Evolutionary conservation across 2,888 invertebrate genomes (phyloP), one percentile per base, ranked within the genome.

Genomic region (Cyrtodaria siliqua): DNA sequence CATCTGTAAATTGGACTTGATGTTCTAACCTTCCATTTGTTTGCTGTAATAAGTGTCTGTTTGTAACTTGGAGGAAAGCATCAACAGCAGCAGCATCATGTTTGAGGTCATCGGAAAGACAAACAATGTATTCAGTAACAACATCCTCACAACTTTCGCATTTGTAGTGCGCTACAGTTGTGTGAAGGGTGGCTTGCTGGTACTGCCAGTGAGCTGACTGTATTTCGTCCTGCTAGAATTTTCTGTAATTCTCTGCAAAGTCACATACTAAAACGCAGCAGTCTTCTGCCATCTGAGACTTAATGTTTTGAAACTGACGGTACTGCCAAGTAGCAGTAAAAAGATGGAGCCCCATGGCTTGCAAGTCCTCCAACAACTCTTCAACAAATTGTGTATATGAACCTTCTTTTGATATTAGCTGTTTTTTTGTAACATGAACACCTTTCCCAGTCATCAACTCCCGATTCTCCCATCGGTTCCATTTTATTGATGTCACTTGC

Each of bases 191-290:
- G 0, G 16, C n/a, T 66, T 72, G 64, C 16, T 47, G 23, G 18
- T 72, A 61, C 0, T 52, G 27, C 20, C 57, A 66, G 29, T 61
- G 57, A 0, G 64, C 64, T 1, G 53, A 20, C 29, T 63, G 63
- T 6, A 63, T 50, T 18, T 64, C 52, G 33, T 71, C 64, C 24
- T 64, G 71, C 14, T 42, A 23, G 1, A 16, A 16, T 29, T 47
- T 62, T 27, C 59, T 40, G 26, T 71, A 64, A 53, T 71, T 71
- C 50, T 71, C 64, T 1, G 64, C 57, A 47, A 64, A 63, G 24
- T 71, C 71, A 8, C 23, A 52, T 20, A 64, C 27, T 9, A 38
- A 8, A 33, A 71, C 71, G 1, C 59, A 6, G 40, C 52, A 52
- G 1, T 47, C 40, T 27, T 59, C 60, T 53, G 71, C 64, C 4